Base-by-base conservation (phyloP, 2,888 invertebrate species). In the Pseudoips prasinana region DNA sequence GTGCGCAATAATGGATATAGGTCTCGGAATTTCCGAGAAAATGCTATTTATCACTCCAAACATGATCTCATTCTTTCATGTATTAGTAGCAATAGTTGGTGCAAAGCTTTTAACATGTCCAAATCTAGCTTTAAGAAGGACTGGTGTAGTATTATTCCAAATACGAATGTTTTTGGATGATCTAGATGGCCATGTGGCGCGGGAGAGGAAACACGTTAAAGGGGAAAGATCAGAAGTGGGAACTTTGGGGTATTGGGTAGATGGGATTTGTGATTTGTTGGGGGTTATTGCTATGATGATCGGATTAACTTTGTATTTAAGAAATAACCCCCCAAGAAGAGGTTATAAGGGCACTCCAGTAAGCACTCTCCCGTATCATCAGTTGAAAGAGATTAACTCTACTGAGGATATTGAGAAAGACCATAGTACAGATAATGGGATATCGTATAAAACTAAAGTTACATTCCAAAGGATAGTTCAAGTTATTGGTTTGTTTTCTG, bases 151-250 rank as follows among this genome's bases (percentile, higher is more conserved):
- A 1, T 69, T 96, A 9, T 96, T 95, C 68, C 94, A 95, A 79
- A 74, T 96, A 22, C 90, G 96, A 50, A 94, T 95, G 48, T 95
- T 95, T 81, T 73, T 96, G 30, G 97, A 97, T 62, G 95, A 95
- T 61, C 76, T 97, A 42, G 97, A 97, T 62, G 97, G 97, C 0
- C 94, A 95, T 62, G 94, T 97, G 1, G 96, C 96, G 0, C 91
- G 96, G 39, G 92, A 91, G 11, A 90, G 94, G 33, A 93, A 92
- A 59, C 91, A 95, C 64, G 92, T 95, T 14, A 90, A 92, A 41
- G 95, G 95, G 0, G 95, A 95, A 71, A 89, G 92, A 10, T 95
- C 95, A 0, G 94, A 95, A 65, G 92, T 95, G n/a, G 95, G 95
- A 0, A 92, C 94, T 0, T 66, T 92, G 0, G 96, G 96, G 0